Conservation (phyloP, 1,140 invertebrate species). For the Tetragnatha versicolor region DNA sequence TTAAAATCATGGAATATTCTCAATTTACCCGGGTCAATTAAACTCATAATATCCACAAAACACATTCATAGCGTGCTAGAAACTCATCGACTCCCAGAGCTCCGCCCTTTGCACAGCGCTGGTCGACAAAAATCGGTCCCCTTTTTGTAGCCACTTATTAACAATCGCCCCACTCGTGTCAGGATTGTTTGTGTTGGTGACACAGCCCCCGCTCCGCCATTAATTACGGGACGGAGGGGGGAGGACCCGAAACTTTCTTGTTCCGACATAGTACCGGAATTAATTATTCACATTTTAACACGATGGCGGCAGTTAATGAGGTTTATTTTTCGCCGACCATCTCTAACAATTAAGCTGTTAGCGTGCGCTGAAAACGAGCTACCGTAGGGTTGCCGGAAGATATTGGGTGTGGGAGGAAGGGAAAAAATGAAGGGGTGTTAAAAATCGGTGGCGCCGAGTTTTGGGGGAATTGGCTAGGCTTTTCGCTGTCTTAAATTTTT, state of each 20-base stretch:
- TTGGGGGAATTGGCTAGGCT: background rate
- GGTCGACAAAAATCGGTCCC: conserved; percentile 1
- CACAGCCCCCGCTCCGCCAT: conserved; percentile 28
- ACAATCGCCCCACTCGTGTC: conserved; percentile 26
- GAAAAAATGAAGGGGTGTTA: background rate
- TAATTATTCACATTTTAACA: conserved; percentile 54
- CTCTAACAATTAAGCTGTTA: conserved; percentile 50
- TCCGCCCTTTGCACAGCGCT: too few relatives aligned
- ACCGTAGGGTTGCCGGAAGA: conserved; percentile 11
- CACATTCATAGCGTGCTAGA: too few relatives aligned
- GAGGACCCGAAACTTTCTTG: conserved; percentile 37
- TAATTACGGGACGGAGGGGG: conserved; percentile 19
- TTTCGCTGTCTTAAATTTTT: background rate
- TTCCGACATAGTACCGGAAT: conserved; percentile 45
- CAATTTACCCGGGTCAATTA: too few relatives aligned
- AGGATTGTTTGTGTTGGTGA: conserved; percentile 48
- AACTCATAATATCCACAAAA: too few relatives aligned
- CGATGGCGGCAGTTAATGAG: conserved; percentile 49
- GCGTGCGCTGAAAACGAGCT: background rate
- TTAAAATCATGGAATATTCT: too few relatives aligned
- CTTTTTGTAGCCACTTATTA: conserved; percentile 42
- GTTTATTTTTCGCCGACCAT: conserved; percentile 39
- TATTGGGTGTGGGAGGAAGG: background rate
- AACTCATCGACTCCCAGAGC: too few relatives aligned
- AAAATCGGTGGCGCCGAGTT: conserved; percentile 4